These are phyloP conservation scores for Macrosteles quadrilineatus DNA, from an alignment of 1,140 invertebrate genomes.

Conservation along the genomic window DNA sequence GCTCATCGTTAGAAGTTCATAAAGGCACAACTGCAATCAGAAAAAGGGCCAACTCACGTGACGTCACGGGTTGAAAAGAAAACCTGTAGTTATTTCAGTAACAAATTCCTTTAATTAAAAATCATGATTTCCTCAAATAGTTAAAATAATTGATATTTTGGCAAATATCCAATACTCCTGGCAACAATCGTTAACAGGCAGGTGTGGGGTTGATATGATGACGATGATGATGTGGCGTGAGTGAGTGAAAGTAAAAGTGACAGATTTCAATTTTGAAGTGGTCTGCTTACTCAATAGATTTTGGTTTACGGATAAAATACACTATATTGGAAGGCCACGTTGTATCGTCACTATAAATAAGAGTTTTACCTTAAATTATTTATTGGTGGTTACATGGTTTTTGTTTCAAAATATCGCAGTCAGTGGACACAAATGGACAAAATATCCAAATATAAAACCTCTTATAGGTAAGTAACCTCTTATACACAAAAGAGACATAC, in stretches of 20 bases:
- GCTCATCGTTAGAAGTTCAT: slow-evolving; percentile 25
- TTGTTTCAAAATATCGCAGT: no score
- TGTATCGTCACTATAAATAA: no score
- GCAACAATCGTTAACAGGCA: background rate
- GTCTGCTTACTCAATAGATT: background rate
- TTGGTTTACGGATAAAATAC: no score
- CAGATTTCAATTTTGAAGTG: slow-evolving; percentile 16
- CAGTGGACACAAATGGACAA: no score
- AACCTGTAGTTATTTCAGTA: background rate
- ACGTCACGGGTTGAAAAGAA: slow-evolving; percentile 1
- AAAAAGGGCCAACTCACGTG: slow-evolving; percentile 20
- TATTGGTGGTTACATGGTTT: no score
- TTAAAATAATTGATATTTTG: background rate
- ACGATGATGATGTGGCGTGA: slow-evolving; percentile 15
- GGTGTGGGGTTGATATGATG: background rate
- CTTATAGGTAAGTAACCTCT: no score
- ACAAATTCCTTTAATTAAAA: slow-evolving; percentile 24
- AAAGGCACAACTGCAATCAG: background rate
- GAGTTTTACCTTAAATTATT: no score
- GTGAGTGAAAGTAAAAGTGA: slow-evolving; percentile 6
- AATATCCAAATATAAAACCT: no score
- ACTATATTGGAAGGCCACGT: no score
- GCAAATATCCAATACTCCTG: background rate
- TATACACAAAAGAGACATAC: no score
- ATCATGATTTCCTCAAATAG: background rate